A percentile compares a stretch with the other conserved stretches of the same genome.
These are phyloP conservation scores for Cyprinodon tularosa DNA, from an alignment of 2,113 vertebrate species.

Conservation along the genomic window DNA sequence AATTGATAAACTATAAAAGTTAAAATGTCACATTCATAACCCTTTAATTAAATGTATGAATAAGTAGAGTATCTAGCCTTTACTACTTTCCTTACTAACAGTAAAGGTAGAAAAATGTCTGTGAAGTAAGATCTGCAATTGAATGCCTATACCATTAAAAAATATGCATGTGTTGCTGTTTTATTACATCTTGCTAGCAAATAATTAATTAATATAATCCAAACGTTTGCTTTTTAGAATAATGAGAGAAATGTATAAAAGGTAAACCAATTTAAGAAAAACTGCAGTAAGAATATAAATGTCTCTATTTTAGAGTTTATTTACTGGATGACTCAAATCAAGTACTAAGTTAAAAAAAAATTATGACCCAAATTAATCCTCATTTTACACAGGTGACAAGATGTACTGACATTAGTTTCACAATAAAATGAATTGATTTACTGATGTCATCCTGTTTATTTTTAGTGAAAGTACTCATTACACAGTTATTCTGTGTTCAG, in stretches of 20 bases:
- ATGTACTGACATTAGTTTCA: not conserved
- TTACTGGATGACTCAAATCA: not conserved
- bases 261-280: not conserved
- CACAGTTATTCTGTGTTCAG: not conserved
- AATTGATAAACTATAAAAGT: slow-evolving; percentile 23
- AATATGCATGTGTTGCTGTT: not conserved
- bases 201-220: not conserved
- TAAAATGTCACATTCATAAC: slow-evolving; percentile 48
- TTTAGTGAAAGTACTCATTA: not conserved
- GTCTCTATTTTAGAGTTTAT: not conserved
- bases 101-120: slow-evolving; percentile 3
- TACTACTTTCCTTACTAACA: slow-evolving; percentile 5
- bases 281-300: not conserved
- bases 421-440: not conserved
- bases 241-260: not conserved
- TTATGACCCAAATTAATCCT: not conserved
- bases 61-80: not conserved
- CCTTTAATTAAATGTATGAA: slow-evolving; percentile 27
- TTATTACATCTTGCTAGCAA: not conserved
- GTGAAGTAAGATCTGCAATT: not conserved
- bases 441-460: not conserved
- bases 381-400: not conserved
- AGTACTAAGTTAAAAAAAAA: not conserved
- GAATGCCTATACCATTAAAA: too few relatives aligned
- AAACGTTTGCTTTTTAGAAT: not conserved